Percentiles rank a stretch among this genome's conserved stretches.
Conservation (phyloP, 2,888 invertebrate genomes). For the Dryococelus australis region DNA sequence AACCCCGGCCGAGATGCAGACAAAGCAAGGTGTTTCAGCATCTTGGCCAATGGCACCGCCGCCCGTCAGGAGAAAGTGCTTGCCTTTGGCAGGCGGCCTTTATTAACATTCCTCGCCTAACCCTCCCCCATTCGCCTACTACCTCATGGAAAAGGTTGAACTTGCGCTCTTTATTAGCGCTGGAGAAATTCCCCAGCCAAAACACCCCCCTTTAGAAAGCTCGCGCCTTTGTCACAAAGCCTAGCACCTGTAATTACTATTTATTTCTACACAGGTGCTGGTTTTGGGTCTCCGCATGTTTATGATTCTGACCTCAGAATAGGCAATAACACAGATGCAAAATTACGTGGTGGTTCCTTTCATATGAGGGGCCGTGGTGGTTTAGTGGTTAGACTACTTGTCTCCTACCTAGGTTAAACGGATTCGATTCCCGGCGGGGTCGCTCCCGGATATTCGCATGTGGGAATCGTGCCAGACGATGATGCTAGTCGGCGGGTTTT, state of each 20-base stretch:
- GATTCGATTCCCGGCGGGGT: too few relatives aligned
- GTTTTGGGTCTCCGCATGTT: neutral
- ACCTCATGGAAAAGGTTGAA: neutral
- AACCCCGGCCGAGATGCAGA: conserved; percentile 6
- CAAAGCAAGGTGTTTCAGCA: conserved; percentile 9
- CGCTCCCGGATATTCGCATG: too few relatives aligned
- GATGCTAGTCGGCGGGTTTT: too few relatives aligned
- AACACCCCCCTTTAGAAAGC: neutral
- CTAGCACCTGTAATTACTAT: neutral
- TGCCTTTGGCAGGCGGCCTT: neutral
- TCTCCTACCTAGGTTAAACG: too few relatives aligned
- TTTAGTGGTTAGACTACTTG: too few relatives aligned
- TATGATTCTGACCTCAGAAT: too few relatives aligned
- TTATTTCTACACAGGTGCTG: neutral
- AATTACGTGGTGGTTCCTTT: too few relatives aligned
- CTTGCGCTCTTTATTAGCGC: conserved; percentile 10
- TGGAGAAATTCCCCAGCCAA: neutral
- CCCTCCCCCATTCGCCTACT: neutral
- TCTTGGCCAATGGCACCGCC: neutral
- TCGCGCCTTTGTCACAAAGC: neutral
- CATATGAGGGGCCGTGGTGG: too few relatives aligned
- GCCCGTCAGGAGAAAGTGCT: neutral
- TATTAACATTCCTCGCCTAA: neutral
- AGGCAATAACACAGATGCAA: neutral
- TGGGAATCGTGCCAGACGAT: too few relatives aligned